Evolutionary conservation across 2,797 vertebrate species (phyloP).

Genomic region (Poeciliopsis turneri): DNA sequence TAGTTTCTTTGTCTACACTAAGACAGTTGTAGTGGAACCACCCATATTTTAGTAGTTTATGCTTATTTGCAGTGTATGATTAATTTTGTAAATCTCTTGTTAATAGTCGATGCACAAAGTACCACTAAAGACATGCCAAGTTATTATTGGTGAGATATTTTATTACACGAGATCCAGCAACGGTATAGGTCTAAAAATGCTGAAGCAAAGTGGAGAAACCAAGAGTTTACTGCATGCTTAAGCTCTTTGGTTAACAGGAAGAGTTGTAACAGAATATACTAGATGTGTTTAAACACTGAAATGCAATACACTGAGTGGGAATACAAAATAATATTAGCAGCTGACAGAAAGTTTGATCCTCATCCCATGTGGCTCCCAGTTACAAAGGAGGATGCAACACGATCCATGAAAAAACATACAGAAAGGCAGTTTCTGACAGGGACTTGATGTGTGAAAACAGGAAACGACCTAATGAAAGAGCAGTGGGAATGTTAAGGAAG

Average conservation of each 20-base stretch:
- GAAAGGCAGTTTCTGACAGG: constrained; percentile 22
- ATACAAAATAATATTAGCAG: constrained; percentile 21
- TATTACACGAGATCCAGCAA: not conserved
- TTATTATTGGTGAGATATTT: not conserved
- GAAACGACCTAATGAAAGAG: constrained; percentile 29
- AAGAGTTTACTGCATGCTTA: too few relatives aligned
- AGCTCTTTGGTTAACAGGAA: not conserved
- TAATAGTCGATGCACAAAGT: not conserved
- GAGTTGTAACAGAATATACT: not conserved
- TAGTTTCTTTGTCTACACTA: not conserved
- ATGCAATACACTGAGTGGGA: not conserved
- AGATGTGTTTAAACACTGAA: not conserved
- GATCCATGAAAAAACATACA: constrained; percentile 27
- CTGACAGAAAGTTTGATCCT: not conserved
- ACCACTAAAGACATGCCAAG: not conserved
- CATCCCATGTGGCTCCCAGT: constrained; percentile 13
- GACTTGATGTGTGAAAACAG: constrained; percentile 30
- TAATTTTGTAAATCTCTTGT: not conserved
- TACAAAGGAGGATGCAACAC: not conserved
- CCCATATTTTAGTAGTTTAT: not conserved
- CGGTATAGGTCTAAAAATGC: not conserved
- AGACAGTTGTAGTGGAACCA: not conserved
- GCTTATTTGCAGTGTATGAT: not conserved
- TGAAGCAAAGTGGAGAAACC: not conserved
- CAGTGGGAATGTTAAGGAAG: not conserved